Evolutionary conservation across 2,888 invertebrate genomes (phyloP).

Genomic region (Dasysyrphus albostriatus): DNA sequence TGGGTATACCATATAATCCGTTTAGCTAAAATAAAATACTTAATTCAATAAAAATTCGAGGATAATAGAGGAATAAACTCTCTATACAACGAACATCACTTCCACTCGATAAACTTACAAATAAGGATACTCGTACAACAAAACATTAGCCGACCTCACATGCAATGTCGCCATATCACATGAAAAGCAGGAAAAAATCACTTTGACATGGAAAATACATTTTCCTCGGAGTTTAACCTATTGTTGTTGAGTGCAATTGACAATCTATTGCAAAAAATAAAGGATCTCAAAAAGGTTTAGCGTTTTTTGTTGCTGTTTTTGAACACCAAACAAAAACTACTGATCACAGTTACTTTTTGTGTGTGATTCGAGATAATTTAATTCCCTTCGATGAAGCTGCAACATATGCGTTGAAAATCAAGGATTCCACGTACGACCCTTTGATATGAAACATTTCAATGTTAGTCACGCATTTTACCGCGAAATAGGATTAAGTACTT

Average conservation of each 20-base stretch:
- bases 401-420: constrained; percentile 60
- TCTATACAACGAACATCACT: constrained; percentile 46
- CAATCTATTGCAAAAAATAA: constrained; percentile 23
- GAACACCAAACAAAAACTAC: constrained; percentile 15
- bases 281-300: constrained; percentile 13
- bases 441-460: constrained; percentile 17
- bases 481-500: constrained; percentile 73
- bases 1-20: constrained; percentile 38
- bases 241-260: constrained; percentile 30
- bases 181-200: background rate
- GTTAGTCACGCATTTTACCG: constrained; percentile 69
- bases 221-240: constrained; percentile 61
- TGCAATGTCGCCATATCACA: constrained; percentile 21
- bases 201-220: constrained; percentile 61
- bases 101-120: constrained; percentile 62
- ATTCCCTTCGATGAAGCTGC: constrained; percentile 43
- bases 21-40: constrained; percentile 48
- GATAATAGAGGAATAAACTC: constrained; percentile 12
- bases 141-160: constrained; percentile 12
- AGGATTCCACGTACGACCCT: constrained; percentile 10
- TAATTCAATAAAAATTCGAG: constrained; percentile 19
- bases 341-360: constrained; percentile 31
- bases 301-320: background rate
- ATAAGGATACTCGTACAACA: constrained; percentile 28
- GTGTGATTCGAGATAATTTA: constrained; percentile 56